Conservation (phyloP, 1,140 invertebrate genomes). For the Lepidostoma basale region DNA sequence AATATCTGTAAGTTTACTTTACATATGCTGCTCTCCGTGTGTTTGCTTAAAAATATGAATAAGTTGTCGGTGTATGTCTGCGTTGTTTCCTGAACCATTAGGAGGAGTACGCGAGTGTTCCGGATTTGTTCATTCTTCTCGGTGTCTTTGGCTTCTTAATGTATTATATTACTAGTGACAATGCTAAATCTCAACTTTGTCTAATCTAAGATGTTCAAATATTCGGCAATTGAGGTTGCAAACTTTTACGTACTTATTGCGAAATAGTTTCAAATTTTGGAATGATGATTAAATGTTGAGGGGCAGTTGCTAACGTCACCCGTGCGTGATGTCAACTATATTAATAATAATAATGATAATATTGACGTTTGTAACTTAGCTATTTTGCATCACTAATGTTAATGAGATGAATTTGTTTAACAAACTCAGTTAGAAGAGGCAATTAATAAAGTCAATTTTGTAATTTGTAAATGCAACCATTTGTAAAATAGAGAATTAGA, state of each 20-base stretch:
- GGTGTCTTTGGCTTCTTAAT: slow-evolving; percentile 7
- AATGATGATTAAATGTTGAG: slow-evolving; percentile 42
- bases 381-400: not conserved
- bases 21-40: not conserved
- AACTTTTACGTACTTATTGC: not conserved
- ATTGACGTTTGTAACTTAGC: slow-evolving; percentile 3
- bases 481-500: slow-evolving; percentile 3
- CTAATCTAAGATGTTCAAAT: too few relatives aligned
- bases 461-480: slow-evolving; percentile 6
- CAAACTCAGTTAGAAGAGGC: slow-evolving; percentile 15
- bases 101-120: too few relatives aligned
- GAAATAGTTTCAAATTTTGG: slow-evolving; percentile 3
- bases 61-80: not conserved
- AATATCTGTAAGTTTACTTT: not conserved
- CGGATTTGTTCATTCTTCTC: slow-evolving; percentile 12
- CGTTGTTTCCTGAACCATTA: too few relatives aligned
- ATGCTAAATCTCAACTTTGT: too few relatives aligned
- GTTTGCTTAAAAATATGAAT: not conserved
- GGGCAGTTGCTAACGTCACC: slow-evolving; percentile 37
- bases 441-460: slow-evolving; percentile 41
- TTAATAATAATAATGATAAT: slow-evolving; percentile 3
- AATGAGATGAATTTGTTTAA: slow-evolving; percentile 1
- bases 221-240: too few relatives aligned
- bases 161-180: not conserved
- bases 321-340: too few relatives aligned